Percentiles rank a stretch among this genome's conserved stretches.
phyloP scores from a whole-genome alignment of 2,888 invertebrate genomes.

The Plagodis pulveraria region DNA sequence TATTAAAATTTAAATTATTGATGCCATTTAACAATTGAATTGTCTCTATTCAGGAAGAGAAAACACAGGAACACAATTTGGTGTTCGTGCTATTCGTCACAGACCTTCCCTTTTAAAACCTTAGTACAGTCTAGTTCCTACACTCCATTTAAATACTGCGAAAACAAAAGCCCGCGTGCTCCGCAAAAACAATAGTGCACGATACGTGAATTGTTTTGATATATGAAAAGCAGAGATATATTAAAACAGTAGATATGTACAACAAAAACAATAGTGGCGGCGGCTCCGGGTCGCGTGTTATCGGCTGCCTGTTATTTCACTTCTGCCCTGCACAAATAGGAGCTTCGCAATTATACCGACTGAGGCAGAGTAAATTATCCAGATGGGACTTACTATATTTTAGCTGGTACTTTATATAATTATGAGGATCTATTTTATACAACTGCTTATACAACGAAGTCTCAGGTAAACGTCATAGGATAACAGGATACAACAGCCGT shows the following conservation, averaged over 20 bases:
- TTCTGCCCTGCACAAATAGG: slow-evolving; percentile 69
- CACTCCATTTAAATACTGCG: slow-evolving; percentile 12
- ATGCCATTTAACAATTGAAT: too few relatives aligned
- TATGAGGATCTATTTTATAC: too few relatives aligned
- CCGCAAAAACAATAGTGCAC: slow-evolving; percentile 45
- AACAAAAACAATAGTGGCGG: slow-evolving; percentile 42
- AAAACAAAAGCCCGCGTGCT: slow-evolving; percentile 20
- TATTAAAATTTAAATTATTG: too few relatives aligned
- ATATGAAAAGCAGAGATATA: slow-evolving; percentile 23
- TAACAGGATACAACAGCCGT: too few relatives aligned
- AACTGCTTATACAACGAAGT: too few relatives aligned
- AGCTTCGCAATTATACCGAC: slow-evolving; percentile 56
- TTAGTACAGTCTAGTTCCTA: too few relatives aligned
- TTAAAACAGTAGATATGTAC: slow-evolving; percentile 38
- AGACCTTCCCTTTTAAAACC: too few relatives aligned
- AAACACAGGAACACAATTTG: too few relatives aligned
- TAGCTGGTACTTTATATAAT: neutral
- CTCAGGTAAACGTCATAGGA: too few relatives aligned
- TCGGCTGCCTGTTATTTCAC: slow-evolving; percentile 75
- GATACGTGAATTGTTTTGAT: slow-evolving; percentile 6
- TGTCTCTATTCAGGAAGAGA: too few relatives aligned
- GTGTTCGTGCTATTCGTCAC: too few relatives aligned
- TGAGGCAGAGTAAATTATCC: slow-evolving; percentile 16
- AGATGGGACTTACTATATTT: slow-evolving; percentile 10
- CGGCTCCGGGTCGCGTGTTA: slow-evolving; percentile 54